A percentile compares a stretch with the other conserved stretches of the same genome.
phyloP scores from a whole-genome alignment of 2,113 vertebrate genomes.

The Callipepla californica region DNA sequence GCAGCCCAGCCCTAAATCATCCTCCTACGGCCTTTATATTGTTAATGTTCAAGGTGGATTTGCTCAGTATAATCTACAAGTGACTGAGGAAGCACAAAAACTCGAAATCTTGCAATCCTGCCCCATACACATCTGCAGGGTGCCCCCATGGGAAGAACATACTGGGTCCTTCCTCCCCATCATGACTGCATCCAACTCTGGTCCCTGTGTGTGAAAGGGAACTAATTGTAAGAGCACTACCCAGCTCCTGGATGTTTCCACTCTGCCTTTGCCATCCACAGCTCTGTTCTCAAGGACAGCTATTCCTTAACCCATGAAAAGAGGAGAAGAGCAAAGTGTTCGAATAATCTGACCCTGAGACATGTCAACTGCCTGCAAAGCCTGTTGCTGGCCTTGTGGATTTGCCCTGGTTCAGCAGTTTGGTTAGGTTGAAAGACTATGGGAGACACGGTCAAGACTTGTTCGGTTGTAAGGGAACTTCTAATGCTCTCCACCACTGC shows the following conservation, averaged over 20 bases:
- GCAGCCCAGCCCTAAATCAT: background rate
- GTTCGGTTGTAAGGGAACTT: too few relatives aligned
- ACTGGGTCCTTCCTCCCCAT: background rate
- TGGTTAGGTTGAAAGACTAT: background rate
- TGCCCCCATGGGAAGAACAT: rapidly evolving
- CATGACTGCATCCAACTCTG: background rate
- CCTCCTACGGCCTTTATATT: rapidly evolving
- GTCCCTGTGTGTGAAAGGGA: background rate
- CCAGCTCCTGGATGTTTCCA: background rate
- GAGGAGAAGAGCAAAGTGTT: background rate
- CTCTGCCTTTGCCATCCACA: background rate
- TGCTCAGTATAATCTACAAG: background rate
- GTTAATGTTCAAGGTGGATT: background rate
- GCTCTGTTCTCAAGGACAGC: background rate
- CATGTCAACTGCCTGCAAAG: background rate
- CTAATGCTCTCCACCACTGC: background rate
- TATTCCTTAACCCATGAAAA: background rate
- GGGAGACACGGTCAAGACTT: background rate
- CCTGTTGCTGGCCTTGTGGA: background rate
- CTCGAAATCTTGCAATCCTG: background rate
- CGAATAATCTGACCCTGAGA: background rate
- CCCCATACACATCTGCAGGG: background rate
- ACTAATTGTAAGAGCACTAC: too few relatives aligned
- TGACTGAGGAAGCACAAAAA: background rate
- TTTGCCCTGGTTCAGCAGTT: background rate